These are phyloP conservation scores for Neomorphus geoffroyi DNA, from an alignment of 2,797 vertebrate species.

Conservation along the genomic window DNA sequence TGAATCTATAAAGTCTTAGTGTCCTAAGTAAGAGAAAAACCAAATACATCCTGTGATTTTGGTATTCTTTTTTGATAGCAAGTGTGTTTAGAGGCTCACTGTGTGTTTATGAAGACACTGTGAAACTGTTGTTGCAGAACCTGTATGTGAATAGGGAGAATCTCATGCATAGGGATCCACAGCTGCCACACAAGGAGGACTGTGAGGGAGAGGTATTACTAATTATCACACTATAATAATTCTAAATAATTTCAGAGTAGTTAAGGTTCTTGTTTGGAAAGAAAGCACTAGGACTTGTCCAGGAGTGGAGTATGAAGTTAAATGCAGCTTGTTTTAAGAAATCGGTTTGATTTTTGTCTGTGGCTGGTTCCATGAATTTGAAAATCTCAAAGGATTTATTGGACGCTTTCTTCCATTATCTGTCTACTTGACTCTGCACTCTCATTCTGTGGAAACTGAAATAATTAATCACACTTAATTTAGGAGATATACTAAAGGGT, in stretches of 20 bases:
- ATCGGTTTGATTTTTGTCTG: neutral
- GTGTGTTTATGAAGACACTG: neutral
- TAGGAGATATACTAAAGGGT: neutral
- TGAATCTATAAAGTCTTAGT: neutral
- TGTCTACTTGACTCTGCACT: neutral
- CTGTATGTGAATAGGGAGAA: neutral
- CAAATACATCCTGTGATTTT: neutral
- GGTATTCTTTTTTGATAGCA: neutral
- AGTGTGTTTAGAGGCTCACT: neutral
- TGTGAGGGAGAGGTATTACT: neutral
- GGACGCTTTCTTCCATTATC: neutral
- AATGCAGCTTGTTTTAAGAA: neutral
- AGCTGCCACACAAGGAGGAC: neutral
- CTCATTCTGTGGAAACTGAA: neutral
- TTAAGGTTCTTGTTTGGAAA: neutral
- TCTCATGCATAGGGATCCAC: neutral
- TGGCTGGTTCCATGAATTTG: neutral
- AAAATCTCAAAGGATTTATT: slow-evolving; percentile 5
- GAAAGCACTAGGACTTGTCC: neutral
- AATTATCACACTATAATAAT: neutral
- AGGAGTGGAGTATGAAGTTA: neutral
- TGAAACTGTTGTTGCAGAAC: neutral
- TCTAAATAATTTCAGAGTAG: neutral
- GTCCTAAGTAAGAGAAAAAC: neutral
- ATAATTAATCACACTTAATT: neutral